Conservation (phyloP, 2,113 vertebrate species). For the Toxotes chatareus region DNA sequence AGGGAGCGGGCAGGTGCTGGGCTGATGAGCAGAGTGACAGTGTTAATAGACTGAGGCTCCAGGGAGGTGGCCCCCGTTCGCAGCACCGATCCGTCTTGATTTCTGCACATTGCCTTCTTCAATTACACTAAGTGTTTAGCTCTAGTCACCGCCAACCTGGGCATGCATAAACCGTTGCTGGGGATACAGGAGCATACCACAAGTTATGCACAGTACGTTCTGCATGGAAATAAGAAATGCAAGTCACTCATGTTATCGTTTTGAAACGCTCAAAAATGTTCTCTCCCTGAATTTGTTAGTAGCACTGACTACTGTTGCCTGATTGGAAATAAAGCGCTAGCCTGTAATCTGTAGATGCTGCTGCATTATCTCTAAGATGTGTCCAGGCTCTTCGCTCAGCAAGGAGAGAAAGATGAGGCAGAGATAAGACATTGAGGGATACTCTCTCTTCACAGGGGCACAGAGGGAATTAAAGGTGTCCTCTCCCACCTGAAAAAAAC, state of each 20-base stretch:
- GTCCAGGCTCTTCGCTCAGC: slow-evolving; percentile 66
- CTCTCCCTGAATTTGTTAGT: slow-evolving; percentile 27
- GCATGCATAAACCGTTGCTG: slow-evolving; percentile 34
- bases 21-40: slow-evolving; percentile 85
- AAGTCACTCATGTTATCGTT: slow-evolving; percentile 27
- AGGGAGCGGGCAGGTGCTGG: slow-evolving; percentile 81
- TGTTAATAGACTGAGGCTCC: slow-evolving; percentile 83
- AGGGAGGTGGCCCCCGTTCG: slow-evolving; percentile 80
- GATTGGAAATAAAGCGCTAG: slow-evolving; percentile 58
- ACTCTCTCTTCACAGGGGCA: slow-evolving; percentile 73
- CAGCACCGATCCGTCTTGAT: slow-evolving; percentile 83
- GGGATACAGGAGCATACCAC: slow-evolving; percentile 24
- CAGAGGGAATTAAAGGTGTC: slow-evolving; percentile 79
- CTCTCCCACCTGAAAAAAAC: slow-evolving; percentile 70
- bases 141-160: slow-evolving; percentile 67
- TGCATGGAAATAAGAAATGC: slow-evolving; percentile 56
- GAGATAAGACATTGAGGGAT: slow-evolving; percentile 80
- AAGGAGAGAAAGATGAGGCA: slow-evolving; percentile 73
- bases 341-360: slow-evolving; percentile 63
- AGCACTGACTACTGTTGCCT: slow-evolving; percentile 28
- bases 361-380: slow-evolving; percentile 72
- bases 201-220: slow-evolving; percentile 40
- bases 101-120: slow-evolving; percentile 82
- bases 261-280: slow-evolving; percentile 37
- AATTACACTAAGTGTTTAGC: slow-evolving; percentile 82